Conservation (phyloP, 2,888 invertebrate genomes). For the Aphidius colemani region DNA sequence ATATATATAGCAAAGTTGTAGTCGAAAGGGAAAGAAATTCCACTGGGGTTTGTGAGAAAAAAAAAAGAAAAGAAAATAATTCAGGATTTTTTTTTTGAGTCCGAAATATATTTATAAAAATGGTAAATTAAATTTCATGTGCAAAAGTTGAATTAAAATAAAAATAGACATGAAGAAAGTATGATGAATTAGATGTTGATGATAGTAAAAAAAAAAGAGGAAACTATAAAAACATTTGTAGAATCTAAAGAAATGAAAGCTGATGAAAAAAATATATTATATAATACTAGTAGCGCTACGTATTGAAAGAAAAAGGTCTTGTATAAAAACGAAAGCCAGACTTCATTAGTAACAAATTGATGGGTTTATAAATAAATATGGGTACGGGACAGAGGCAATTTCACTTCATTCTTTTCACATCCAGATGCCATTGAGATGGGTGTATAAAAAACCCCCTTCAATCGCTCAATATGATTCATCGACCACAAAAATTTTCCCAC, state of each 20-base stretch:
- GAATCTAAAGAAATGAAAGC: too few species aligned
- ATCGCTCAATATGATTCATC: constrained; percentile 12
- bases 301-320: too few species aligned
- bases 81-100: too few species aligned
- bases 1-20: constrained; percentile 8
- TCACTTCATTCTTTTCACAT: constrained; percentile 8
- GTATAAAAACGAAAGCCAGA: constrained; percentile 14
- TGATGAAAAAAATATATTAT: too few species aligned
- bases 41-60: not conserved
- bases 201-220: constrained; percentile 39
- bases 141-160: not conserved
- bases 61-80: constrained; percentile 1
- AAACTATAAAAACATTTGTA: constrained; percentile 11
- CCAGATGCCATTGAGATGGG: not conserved
- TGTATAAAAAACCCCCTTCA: constrained; percentile 9
- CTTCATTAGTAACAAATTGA: constrained; percentile 23
- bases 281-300: too few species aligned
- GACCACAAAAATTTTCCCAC: not conserved
- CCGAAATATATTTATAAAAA: too few species aligned
- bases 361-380: constrained; percentile 7
- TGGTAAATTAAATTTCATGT: too few species aligned
- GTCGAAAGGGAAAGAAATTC: constrained; percentile 3
- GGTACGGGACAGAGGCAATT: constrained; percentile 8
- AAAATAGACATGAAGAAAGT: constrained; percentile 30
- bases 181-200: constrained; percentile 50